Conservation (phyloP, 2,888 invertebrate genomes). For the Amblyjoppa fuscipennis region DNA sequence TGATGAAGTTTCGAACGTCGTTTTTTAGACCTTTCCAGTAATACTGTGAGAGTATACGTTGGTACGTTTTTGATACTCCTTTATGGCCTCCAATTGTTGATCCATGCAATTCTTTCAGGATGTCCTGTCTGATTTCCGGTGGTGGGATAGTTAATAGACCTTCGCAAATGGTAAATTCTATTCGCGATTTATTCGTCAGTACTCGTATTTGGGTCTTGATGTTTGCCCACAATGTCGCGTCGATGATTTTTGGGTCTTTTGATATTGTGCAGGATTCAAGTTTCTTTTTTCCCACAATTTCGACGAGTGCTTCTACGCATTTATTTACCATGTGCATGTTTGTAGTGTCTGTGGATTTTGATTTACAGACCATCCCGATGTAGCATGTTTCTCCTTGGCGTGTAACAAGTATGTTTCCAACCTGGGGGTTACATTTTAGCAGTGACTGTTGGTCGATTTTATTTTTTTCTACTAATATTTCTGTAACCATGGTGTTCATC, state of each 20-base stretch:
- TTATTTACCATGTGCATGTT: neutral
- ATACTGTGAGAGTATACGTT: too few relatives aligned
- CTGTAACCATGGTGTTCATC: neutral
- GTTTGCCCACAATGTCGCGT: neutral
- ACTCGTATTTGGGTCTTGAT: neutral
- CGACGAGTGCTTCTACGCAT: neutral
- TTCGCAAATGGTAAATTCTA: slow-evolving; percentile 23
- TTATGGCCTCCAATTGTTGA: too few relatives aligned
- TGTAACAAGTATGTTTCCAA: neutral
- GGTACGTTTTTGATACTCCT: too few relatives aligned
- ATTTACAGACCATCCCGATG: slow-evolving; percentile 12
- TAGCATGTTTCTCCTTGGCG: neutral
- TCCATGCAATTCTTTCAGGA: too few relatives aligned
- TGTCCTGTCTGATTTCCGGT: too few relatives aligned
- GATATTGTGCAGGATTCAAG: slow-evolving; percentile 23
- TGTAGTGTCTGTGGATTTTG: neutral
- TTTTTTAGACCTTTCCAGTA: too few relatives aligned
- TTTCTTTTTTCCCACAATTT: neutral
- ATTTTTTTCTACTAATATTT: neutral
- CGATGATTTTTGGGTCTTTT: slow-evolving; percentile 19
- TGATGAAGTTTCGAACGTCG: too few relatives aligned
- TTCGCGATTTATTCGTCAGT: neutral
- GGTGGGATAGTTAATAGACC: too few relatives aligned
- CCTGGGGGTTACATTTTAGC: neutral
- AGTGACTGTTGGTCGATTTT: neutral